Evolutionary conservation across 2,797 vertebrate species (phyloP).

Genomic region (Ambastaia sidthimunki): DNA sequence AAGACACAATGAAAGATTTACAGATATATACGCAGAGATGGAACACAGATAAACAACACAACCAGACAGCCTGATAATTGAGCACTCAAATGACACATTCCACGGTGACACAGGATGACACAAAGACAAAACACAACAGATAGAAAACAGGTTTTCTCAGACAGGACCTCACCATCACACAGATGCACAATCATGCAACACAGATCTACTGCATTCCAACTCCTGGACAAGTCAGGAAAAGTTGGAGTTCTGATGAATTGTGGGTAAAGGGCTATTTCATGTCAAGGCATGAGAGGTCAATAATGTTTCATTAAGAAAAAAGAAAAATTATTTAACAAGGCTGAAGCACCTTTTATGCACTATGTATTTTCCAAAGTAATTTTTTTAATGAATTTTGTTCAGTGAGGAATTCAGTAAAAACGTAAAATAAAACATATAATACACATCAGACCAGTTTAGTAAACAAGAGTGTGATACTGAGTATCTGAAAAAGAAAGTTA

Average conservation of each 20-base stretch:
- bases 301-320: not conserved
- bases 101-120: slow-evolving; percentile 15
- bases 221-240: slow-evolving; percentile 30
- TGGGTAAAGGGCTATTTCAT: not conserved
- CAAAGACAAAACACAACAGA: not conserved
- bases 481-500: slow-evolving; percentile 15
- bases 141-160: not conserved
- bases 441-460: slow-evolving; percentile 14
- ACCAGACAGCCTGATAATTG: not conserved
- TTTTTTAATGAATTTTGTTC: not conserved
- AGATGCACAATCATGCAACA: slow-evolving; percentile 70
- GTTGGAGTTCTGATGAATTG: slow-evolving; percentile 15
- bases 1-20: slow-evolving; percentile 35
- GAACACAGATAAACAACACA: slow-evolving; percentile 5
- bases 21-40: not conserved
- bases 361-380: too few relatives aligned
- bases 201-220: slow-evolving; percentile 80
- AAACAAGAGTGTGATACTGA: not conserved
- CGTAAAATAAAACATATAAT: slow-evolving; percentile 2
- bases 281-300: not conserved
- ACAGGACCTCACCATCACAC: slow-evolving; percentile 22
- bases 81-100: slow-evolving; percentile 14
- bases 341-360: not conserved
- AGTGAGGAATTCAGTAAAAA: not conserved
- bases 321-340: not conserved